Base-by-base conservation (phyloP, 2,888 invertebrate genomes). In the Spodoptera exigua region DNA sequence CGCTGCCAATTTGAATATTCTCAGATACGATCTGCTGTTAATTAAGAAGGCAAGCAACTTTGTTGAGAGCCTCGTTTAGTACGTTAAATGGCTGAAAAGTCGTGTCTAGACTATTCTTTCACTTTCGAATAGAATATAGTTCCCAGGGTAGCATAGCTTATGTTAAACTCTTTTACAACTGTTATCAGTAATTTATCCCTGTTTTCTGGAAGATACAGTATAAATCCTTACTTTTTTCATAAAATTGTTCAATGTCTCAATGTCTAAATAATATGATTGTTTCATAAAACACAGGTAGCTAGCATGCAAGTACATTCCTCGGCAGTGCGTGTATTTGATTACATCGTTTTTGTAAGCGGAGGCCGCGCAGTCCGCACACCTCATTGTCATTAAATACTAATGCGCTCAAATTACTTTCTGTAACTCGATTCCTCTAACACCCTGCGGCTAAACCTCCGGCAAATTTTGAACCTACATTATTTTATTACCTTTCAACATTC, bases 361-460 rank as follows among this genome's bases (percentile, higher is more conserved):
- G 49, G 34, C 56, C 21, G 17, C 9, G 37, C 14, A 39, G 37
- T n/a, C 14, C 3, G 13, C 16, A 7, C 41, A 18, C 14, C 57
- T 52, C 57, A 36, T 47, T 67, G 54, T 61, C 68, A 79, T 72
- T 68, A 68, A 55, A 65, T 45, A 70, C 63, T 61, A 69, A 71
- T 69, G 43, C 58, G 45, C 68, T 74, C 61, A 63, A 72, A 79
- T 78, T 69, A 76, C 71, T 66, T 63, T 75, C 44, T 57, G 76
- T 61, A 72, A 76, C 57, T 49, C 56, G 62, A 76, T 48, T 51
- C 68, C 18, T 39, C 48, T 18, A 47, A 61, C 56, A 54, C 62
- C 76, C 78, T 45, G 67, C 45, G 62, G 78, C 63, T 40, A 45
- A 70, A 52, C 55, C 57, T 59, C 46, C 54, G 36, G 39, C 43